Evolutionary conservation across 2,797 vertebrate species (phyloP), one percentile per base, ranked within the genome.

Genomic region (Sebastes reedi): DNA sequence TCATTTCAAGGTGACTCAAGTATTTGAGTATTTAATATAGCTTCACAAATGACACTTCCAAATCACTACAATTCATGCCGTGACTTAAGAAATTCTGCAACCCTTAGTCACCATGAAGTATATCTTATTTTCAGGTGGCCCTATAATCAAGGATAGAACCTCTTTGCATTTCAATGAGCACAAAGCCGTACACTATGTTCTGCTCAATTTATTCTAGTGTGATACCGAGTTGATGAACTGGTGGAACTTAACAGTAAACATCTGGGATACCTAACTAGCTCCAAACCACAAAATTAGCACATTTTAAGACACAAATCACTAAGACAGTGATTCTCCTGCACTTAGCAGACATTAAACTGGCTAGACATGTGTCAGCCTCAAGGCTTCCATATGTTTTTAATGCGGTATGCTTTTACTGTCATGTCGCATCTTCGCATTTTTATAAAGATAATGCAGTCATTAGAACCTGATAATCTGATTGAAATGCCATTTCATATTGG

Each of bases 1-100:
- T 75, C 11, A 80, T 84, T 73, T 84, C 64, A 90, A 91, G 80
- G 83, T 84, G 76, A 75, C 79, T 87, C 50, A 16, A 82, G 64
- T 69, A 83, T 90, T 88, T 56, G 27, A 82, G 66, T 39, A 78
- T 84, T 78, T 73, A 81, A 83, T 62, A 83, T 30, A 59, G 24
- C 62, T 67, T 84, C 55, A 69, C 5, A 65, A 83, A 88, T 83
- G 36, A 81, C 27, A 62, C 62, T 27, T 82, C 25, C 61, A 74
- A 78, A 90, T 87, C 58, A 77, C 39, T 36, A 1, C 62, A 79
- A 77, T 72, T 25, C 77, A 82, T 72, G 46, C 68, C 71, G 59
- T 68, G 68, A 65, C 60, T 88, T 68, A 36, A 81, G 56, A 66
- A 72, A 70, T 30, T 67, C 56, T 73, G 55, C 71, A 79, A 69